Evolutionary conservation across 2,888 invertebrate genomes (phyloP), one percentile per base, ranked within the genome.

Genomic region (Geophilus truncorum): DNA sequence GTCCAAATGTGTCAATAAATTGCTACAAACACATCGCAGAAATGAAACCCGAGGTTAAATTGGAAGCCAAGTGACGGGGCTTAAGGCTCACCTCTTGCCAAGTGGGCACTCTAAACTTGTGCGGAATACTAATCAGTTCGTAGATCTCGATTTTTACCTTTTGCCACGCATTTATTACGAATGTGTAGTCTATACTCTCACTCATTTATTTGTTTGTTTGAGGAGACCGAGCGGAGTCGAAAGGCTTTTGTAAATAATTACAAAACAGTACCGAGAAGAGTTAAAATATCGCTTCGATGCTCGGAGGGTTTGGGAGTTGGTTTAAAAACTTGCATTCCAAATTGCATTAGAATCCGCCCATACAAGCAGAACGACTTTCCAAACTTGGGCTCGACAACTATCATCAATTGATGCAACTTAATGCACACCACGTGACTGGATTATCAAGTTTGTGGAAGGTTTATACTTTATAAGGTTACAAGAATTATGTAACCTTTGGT

Each of bases 1-100:
- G 57, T 62, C 57, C 57, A 62, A 62, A 62, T 62, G 57, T 62
- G 57, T 62, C 57, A 62, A 62, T 62, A 62, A 62, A 62, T 62
- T 62, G 57, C 57, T 62, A 62, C 57, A 62, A 62, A 62, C 57
- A 62, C 57, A 62, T 62, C 57, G 57, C 57, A 62, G 57, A 62
- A 62, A 62, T 62, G 57, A 62, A 62, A 62, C 57, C 57, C 57
- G 57, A 62, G 57, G 57, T 62, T 62, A 62, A 62, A 62, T 62
- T 62, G 57, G 57, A 40, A 62, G 57, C 57, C 57, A 62, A 62
- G 57, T 62, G 57, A 62, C 57, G n/a, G n/a, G 23, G 57, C 57
- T 62, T 62, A 62, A n/a, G 57, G 57, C 57, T 62, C 57, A 62
- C 57, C 57, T 62, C 57, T 62, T 62, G n/a, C 40, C 57, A 62